Conservation (phyloP, 2,113 vertebrate species). For the Lophura nycthemera region DNA sequence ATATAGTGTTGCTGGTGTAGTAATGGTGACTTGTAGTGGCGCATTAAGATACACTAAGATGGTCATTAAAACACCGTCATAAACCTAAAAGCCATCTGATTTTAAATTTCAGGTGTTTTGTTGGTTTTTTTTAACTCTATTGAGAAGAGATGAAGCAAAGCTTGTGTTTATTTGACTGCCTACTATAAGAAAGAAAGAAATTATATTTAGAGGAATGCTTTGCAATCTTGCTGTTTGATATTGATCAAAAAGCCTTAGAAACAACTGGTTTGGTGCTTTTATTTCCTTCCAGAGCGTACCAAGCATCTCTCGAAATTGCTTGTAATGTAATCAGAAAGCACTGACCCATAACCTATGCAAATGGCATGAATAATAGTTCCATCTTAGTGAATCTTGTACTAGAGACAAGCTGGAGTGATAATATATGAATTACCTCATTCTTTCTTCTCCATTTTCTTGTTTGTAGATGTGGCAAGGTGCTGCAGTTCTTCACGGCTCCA, state of each 20-base stretch:
- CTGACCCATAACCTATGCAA: too few relatives aligned
- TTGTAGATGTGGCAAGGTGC: conserved; percentile 21
- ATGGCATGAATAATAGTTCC: too few relatives aligned
- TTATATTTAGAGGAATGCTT: too few relatives aligned
- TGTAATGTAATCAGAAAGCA: too few relatives aligned
- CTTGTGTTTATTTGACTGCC: background rate
- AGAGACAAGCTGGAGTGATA: too few relatives aligned
- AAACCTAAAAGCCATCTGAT: background rate
- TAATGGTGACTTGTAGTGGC: background rate
- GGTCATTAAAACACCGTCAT: background rate
- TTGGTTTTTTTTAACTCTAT: background rate
- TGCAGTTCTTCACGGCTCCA: conserved; percentile 5
- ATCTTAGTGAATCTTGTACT: too few relatives aligned
- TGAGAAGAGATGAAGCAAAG: background rate
- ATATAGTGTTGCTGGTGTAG: background rate
- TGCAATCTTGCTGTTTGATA: too few relatives aligned
- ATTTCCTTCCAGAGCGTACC: too few relatives aligned
- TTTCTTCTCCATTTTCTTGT: conserved; percentile 3
- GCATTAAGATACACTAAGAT: background rate
- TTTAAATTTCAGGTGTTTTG: background rate
- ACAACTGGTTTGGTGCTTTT: background rate
- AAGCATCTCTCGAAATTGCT: too few relatives aligned
- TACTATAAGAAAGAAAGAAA: too few relatives aligned
- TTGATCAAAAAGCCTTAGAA: too few relatives aligned
- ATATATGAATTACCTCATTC: too few relatives aligned